A percentile compares a stretch with the other conserved stretches of the same genome.
Evolutionary conservation across 2,113 vertebrate genomes (phyloP).

Genomic region (Mormyrus iriodes): DNA sequence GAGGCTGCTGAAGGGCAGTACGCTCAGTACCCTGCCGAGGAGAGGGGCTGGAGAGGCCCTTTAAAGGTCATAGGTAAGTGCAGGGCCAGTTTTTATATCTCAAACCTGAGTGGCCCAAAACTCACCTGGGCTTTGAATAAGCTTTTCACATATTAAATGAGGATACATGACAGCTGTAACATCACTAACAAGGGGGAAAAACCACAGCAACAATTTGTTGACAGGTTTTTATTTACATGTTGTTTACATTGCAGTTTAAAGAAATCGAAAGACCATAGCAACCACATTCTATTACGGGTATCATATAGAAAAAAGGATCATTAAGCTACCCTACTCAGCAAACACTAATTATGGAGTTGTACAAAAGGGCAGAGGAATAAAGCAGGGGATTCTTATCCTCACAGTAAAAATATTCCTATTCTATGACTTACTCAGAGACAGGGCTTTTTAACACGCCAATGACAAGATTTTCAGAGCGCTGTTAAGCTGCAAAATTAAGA

Average conservation of each 20-base stretch:
- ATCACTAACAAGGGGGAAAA: not conserved
- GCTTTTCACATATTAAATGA: not conserved
- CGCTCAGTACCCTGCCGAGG: not conserved
- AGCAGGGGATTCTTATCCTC: slow-evolving; percentile 18
- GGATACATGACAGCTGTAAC: not conserved
- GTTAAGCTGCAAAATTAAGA: not conserved
- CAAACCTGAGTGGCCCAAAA: not conserved
- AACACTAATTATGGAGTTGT: slow-evolving; percentile 11
- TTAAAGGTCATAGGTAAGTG: not conserved
- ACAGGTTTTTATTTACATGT: slow-evolving; percentile 62
- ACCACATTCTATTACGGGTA: slow-evolving; percentile 37
- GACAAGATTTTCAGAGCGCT: not conserved
- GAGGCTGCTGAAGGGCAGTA: not conserved
- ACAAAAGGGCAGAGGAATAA: slow-evolving; percentile 9
- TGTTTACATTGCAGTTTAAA: slow-evolving; percentile 46
- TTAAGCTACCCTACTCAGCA: slow-evolving; percentile 4
- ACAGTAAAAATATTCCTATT: slow-evolving; percentile 12
- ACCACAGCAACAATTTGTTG: not conserved
- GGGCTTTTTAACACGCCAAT: not conserved
- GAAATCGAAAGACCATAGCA: slow-evolving; percentile 36
- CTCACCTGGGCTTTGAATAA: not conserved
- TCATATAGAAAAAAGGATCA: slow-evolving; percentile 23
- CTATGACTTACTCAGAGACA: slow-evolving; percentile 1
- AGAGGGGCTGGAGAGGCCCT: not conserved
- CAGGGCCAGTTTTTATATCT: not conserved